Conservation (phyloP, 1,140 invertebrate species). For the Aphelinus certus region DNA sequence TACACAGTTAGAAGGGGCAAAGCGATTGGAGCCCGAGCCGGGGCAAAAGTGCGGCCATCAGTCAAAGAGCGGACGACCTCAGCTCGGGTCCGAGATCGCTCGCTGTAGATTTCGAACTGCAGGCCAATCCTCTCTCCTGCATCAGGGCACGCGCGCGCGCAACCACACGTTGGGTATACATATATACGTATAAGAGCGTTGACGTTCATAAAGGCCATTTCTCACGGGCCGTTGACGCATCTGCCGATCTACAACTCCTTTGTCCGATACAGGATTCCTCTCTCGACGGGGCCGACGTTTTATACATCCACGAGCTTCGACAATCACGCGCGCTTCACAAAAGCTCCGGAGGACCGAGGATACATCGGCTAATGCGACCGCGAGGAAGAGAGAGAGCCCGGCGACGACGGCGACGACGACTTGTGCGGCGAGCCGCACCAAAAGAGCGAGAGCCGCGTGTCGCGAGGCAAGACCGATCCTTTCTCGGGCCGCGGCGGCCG, state of each 20-base stretch:
- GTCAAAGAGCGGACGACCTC: too few species aligned
- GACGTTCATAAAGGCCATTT: conserved; percentile 37
- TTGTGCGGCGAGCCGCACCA: too few species aligned
- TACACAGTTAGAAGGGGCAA: too few species aligned
- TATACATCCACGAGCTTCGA: too few species aligned
- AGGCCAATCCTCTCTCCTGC: neutral
- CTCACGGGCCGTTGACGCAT: conserved; percentile 32
- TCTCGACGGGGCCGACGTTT: neutral
- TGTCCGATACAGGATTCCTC: conserved; percentile 23
- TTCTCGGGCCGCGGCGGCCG: too few species aligned
- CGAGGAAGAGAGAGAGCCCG: too few species aligned
- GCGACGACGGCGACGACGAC: neutral
- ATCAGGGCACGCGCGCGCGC: neutral
- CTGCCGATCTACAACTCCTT: conserved; percentile 39
- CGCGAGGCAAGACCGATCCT: too few species aligned
- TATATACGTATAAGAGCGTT: conserved; percentile 7
- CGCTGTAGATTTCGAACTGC: conserved; percentile 29
- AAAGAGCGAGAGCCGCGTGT: too few species aligned
- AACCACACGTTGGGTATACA: neutral
- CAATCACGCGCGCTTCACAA: conserved; percentile 4
- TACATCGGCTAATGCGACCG: conserved; percentile 18
- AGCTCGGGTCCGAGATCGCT: neutral
- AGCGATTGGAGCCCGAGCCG: too few species aligned
- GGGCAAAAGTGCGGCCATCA: too few species aligned
- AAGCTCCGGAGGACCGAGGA: conserved; percentile 6